Percentiles rank a stretch among this genome's conserved stretches.
Evolutionary conservation across 2,797 vertebrate genomes (phyloP).

Genomic region (Champsocephalus gunnari): DNA sequence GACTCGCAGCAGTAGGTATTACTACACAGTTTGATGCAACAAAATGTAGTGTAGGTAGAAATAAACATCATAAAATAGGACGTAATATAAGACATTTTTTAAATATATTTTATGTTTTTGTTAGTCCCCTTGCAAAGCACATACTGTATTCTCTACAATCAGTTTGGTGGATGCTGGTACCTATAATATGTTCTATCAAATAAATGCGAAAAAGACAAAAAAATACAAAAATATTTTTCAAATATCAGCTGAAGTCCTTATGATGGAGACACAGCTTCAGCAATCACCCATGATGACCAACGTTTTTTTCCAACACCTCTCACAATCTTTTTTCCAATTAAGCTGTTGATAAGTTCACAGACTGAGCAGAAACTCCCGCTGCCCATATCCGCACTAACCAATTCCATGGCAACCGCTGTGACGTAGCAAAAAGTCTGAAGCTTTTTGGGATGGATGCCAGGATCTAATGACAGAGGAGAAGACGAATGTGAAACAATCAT

Average conservation of each 20-base stretch:
- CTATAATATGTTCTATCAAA: neutral
- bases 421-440: slow-evolving; percentile 84
- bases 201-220: too few relatives aligned
- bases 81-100: too few relatives aligned
- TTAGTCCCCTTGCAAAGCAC: neutral
- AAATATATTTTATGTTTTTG: neutral
- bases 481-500: slow-evolving; percentile 79
- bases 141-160: neutral
- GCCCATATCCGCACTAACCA: slow-evolving; percentile 79
- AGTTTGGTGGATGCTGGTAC: neutral
- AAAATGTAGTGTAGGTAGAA: slow-evolving; percentile 1
- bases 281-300: neutral
- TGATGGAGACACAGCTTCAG: slow-evolving; percentile 9
- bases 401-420: slow-evolving; percentile 88
- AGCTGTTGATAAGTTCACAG: slow-evolving; percentile 71
- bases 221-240: too few relatives aligned
- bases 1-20: neutral
- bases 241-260: neutral
- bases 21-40: neutral
- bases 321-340: slow-evolving; percentile 32
- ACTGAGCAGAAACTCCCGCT: slow-evolving; percentile 74
- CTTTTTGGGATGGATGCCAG: slow-evolving; percentile 84
- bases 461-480: slow-evolving; percentile 83
- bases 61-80: neutral
- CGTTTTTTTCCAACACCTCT: slow-evolving; percentile 15